These are phyloP conservation scores for Heteronetta atricapilla DNA, from an alignment of 2,113 vertebrate genomes.

Conservation along the genomic window DNA sequence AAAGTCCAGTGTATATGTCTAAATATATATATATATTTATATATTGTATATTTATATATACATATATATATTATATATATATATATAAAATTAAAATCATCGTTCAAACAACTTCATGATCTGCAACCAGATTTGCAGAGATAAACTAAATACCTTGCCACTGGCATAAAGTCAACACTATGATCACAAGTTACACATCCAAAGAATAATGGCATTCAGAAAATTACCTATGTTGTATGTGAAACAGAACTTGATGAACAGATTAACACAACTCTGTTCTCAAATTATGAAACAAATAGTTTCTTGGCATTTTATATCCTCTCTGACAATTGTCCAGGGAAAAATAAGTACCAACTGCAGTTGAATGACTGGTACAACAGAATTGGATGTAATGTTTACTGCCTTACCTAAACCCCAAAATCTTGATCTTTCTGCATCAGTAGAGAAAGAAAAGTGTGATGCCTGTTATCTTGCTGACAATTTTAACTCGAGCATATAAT, in stretches of 20 bases:
- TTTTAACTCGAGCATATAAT: not conserved
- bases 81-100: too few relatives aligned
- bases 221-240: not conserved
- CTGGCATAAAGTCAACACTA: not conserved
- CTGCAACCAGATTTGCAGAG: rapidly evolving
- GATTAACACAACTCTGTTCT: not conserved
- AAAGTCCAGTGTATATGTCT: not conserved
- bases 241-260: not conserved
- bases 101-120: not conserved
- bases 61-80: too few relatives aligned
- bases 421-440: not conserved
- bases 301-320: not conserved
- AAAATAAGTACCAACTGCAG: not conserved
- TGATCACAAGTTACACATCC: not conserved
- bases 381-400: not conserved
- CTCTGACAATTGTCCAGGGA: not conserved
- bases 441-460: not conserved
- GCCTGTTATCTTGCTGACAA: not conserved
- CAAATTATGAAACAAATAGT: not conserved
- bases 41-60: too few relatives aligned
- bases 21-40: too few relatives aligned
- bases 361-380: not conserved
- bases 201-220: not conserved
- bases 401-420: not conserved
- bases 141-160: not conserved